phyloP scores from a whole-genome alignment of 30 jellyfish, hydroid and myxozoan genomes.

The Hydra vulgaris region DNA sequence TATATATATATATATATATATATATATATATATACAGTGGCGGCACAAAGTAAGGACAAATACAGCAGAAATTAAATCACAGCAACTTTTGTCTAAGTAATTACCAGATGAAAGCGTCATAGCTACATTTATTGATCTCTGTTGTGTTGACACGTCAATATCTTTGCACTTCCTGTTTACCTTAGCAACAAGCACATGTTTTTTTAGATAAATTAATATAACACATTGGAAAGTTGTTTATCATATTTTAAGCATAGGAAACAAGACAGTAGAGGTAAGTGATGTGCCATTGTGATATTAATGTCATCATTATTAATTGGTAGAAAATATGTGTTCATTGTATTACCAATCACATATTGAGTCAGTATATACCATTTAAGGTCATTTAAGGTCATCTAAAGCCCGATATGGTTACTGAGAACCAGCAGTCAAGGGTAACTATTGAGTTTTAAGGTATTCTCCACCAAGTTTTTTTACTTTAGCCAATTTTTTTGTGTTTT shows the following conservation, averaged over 20 bases:
- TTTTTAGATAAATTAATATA: background rate
- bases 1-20: too few relatives aligned
- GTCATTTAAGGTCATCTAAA: background rate
- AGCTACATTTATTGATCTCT: background rate
- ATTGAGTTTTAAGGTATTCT: background rate
- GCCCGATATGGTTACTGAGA: background rate
- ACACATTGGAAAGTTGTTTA: background rate
- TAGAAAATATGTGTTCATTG: background rate
- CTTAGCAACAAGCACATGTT: background rate
- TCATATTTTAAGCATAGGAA: background rate
- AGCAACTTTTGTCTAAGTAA: background rate
- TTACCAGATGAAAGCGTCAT: background rate
- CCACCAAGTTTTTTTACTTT: background rate
- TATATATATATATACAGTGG: background rate
- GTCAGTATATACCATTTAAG: background rate
- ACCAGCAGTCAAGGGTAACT: background rate
- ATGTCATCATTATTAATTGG: background rate
- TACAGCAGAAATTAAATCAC: background rate
- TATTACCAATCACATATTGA: background rate
- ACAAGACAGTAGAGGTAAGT: background rate
- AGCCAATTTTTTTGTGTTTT: background rate
- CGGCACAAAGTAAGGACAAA: background rate
- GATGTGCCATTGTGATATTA: background rate
- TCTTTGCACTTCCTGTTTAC: background rate
- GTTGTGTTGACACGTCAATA: background rate